Evolutionary conservation across 2,797 vertebrate genomes (phyloP).

Genomic region (Glyptemys insculpta): DNA sequence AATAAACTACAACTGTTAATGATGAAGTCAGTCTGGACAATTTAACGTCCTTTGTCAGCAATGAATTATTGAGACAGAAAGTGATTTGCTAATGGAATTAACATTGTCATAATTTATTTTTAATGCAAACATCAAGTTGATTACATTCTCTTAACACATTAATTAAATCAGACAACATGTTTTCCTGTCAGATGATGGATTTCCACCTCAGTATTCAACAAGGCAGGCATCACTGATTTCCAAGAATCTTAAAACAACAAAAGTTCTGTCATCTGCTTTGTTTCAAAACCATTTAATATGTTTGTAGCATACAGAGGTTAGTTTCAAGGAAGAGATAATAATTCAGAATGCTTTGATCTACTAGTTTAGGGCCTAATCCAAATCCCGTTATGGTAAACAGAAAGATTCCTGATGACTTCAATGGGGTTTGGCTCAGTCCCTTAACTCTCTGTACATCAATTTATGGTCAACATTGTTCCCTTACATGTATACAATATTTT

Average conservation of each 20-base stretch:
- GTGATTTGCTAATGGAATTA: slow-evolving; percentile 26
- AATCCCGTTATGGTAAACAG: neutral
- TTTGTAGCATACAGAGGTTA: neutral
- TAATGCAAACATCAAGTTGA: neutral
- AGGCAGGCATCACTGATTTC: slow-evolving; percentile 13
- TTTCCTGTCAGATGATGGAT: slow-evolving; percentile 43
- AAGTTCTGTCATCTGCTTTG: slow-evolving; percentile 38
- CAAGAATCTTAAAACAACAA: slow-evolving; percentile 22
- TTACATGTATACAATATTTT: neutral
- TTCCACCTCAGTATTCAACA: neutral
- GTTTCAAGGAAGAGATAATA: slow-evolving; percentile 25
- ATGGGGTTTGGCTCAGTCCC: neutral
- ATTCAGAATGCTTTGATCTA: neutral
- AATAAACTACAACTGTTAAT: neutral
- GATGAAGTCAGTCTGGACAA: neutral
- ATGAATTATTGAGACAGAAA: neutral
- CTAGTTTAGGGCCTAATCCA: neutral
- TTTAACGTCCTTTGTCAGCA: neutral
- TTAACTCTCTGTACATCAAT: neutral
- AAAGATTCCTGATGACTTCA: neutral
- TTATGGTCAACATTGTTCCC: neutral
- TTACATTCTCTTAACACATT: neutral
- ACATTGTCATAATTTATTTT: neutral
- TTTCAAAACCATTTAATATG: slow-evolving; percentile 42
- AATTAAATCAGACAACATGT: neutral